Evolutionary conservation across 2,113 vertebrate species (phyloP), one percentile per base, ranked within the genome.

Genomic region (Sorex fumeus): DNA sequence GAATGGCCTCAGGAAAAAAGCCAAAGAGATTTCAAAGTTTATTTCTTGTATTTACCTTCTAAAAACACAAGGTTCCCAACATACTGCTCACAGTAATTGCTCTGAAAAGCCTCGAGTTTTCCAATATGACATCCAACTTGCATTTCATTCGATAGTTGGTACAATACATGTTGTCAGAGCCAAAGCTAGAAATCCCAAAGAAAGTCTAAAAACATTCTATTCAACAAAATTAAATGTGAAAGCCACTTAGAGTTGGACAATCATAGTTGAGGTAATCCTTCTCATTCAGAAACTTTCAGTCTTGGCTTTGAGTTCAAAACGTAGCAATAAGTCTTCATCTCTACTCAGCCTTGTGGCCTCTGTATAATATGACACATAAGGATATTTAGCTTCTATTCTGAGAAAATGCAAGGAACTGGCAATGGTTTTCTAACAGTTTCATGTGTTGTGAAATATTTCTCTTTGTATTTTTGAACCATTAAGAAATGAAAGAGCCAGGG

Each of bases 141-240:
- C 40, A 23, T 57, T 6, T 10, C 8, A 16, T 19, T 36, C 57
- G 45, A 43, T 3, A 30, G 30, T 32, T 82, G 72, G 32, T 64
- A 10, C 8, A n/a, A 11, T 40, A 69, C 4, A 32, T 1, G 7
- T 18, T 57, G 57, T 45, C 16, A 47, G 32, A 74, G 45, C 40
- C 47, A 84, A 25, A 53, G 36, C 57, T 84, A 80, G 74, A 93
- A 67, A 94, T 79, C 25, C 40, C 27, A 79, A 86, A 60, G 30
- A 69, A 85, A 32, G 9, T 57, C 7, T 53, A 69, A 60, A 91
- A 93, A 84, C 12, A 71, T 79, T 71, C 40, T 77, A 32, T 91
- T 87, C 25, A 79, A 62, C n/a, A 91, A 84, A 93, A 93, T 72
- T 53, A 30, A 84, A 74, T 93, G 71, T 23, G 77, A 81, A 90